Evolutionary conservation across 2,797 vertebrate species (phyloP).

Genomic region (Rhyacichthys aspro): DNA sequence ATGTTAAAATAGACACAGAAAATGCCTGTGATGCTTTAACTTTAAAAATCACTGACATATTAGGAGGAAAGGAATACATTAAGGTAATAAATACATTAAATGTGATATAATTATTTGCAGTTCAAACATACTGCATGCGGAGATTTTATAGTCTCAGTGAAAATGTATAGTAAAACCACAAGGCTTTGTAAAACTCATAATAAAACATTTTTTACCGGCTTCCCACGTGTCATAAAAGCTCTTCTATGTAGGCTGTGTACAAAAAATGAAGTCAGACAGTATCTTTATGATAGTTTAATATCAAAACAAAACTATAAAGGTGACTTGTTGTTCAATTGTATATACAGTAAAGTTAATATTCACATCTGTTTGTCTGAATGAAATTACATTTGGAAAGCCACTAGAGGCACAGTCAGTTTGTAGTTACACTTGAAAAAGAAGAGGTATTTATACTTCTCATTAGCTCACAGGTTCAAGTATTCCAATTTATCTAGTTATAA

Average conservation of each 20-base stretch:
- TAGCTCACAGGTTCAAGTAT: conserved; percentile 43
- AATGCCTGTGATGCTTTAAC: no score
- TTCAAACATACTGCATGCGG: conserved; percentile 13
- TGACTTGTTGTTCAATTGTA: conserved; percentile 26
- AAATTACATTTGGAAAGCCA: conserved; percentile 40
- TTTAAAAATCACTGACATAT: conserved; percentile 10
- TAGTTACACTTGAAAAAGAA: conserved; percentile 6
- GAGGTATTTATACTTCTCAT: conserved; percentile 30
- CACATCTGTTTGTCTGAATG: conserved; percentile 40
- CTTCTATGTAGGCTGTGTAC: neutral
- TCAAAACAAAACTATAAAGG: conserved; percentile 52
- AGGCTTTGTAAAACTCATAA: neutral
- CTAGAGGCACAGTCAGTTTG: conserved; percentile 21
- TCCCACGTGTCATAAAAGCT: neutral
- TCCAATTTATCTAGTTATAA: conserved; percentile 8
- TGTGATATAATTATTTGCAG: conserved; percentile 30
- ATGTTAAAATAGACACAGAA: conserved; percentile 16
- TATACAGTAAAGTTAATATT: conserved; percentile 53
- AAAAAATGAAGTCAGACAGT: conserved; percentile 6
- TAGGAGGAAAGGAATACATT: conserved; percentile 20
- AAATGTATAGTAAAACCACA: conserved; percentile 20
- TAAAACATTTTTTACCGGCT: conserved; percentile 10
- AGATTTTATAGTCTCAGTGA: conserved; percentile 18
- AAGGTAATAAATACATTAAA: conserved; percentile 14
- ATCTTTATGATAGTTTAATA: conserved; percentile 51